These are phyloP conservation scores for Sardina pilchardus DNA, from an alignment of 2,113 vertebrate species.

Conservation along the genomic window DNA sequence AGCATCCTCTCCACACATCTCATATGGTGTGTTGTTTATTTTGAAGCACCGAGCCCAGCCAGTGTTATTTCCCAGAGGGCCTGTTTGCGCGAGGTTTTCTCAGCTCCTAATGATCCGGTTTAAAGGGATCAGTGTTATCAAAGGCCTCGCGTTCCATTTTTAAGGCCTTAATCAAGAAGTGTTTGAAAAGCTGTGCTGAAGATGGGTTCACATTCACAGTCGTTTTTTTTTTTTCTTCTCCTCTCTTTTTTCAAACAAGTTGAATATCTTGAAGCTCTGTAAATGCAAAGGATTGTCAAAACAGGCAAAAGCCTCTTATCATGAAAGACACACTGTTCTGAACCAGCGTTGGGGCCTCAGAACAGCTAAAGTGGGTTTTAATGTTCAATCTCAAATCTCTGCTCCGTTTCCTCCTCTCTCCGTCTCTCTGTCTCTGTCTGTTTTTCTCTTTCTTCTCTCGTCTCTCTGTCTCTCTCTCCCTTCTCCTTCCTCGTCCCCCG, in stretches of 20 bases:
- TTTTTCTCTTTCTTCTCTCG: not conserved
- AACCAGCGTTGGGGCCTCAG: conserved; percentile 2
- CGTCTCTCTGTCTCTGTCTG: not conserved
- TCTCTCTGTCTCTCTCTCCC: not conserved
- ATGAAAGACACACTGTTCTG: not conserved
- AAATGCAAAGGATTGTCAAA: not conserved
- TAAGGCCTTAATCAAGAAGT: not conserved
- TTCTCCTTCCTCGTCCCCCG: not conserved
- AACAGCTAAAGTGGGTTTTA: conserved; percentile 24
- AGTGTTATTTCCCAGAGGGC: not conserved
- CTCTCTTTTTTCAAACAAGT: not conserved
- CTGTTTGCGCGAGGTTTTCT: not conserved
- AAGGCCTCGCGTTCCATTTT: not conserved
- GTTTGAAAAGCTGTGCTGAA: not conserved
- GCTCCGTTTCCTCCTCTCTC: conserved; percentile 1
- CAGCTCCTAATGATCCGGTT: not conserved
- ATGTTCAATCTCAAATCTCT: not conserved
- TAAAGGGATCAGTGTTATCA: not conserved
- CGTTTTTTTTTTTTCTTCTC: not conserved
- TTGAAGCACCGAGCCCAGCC: not conserved
- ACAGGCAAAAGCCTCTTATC: conserved; percentile 4
- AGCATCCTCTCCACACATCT: not conserved
- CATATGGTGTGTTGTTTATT: not conserved
- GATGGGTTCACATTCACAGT: not conserved
- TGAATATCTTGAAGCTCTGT: not conserved